Conservation (phyloP, 1,140 invertebrate species). For the Radopholus similis region DNA sequence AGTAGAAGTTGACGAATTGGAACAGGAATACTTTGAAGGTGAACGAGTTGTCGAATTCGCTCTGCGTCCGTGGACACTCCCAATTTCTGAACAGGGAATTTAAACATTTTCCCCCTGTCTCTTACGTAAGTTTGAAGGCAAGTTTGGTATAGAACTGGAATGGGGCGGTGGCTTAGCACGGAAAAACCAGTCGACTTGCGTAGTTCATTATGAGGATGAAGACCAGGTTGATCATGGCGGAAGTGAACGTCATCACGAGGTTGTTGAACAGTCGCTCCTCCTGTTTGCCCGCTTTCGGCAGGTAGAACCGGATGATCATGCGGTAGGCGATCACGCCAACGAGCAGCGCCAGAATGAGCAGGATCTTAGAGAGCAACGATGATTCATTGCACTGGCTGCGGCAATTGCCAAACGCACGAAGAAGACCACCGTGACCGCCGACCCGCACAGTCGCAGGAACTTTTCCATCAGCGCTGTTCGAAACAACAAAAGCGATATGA, state of each 20-base stretch:
- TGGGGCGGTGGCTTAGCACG: no score
- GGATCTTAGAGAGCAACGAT: slow-evolving; percentile 39
- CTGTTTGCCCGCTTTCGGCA: neutral
- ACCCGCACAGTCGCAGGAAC: slow-evolving; percentile 34
- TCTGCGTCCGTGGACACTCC: slow-evolving; percentile 86
- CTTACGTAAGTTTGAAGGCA: slow-evolving; percentile 82
- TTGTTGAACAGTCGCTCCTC: slow-evolving; percentile 32
- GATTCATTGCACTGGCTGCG: slow-evolving; percentile 1
- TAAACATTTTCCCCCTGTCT: no score
- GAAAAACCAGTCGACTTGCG: slow-evolving; percentile 35
- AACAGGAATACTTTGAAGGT: slow-evolving; percentile 94
- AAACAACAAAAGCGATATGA: no score
- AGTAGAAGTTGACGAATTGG: slow-evolving; percentile 97
- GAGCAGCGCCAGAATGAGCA: slow-evolving; percentile 48
- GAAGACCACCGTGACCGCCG: slow-evolving; percentile 52
- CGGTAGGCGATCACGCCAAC: slow-evolving; percentile 54
- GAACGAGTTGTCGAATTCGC: slow-evolving; percentile 87
- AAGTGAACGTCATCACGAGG: slow-evolving; percentile 47
- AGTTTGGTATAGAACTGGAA: slow-evolving; percentile 75
- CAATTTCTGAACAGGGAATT: slow-evolving; percentile 91
- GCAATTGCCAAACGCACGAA: slow-evolving; percentile 40
- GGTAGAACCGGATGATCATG: neutral
- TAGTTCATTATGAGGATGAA: slow-evolving; percentile 56
- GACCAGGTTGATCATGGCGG: slow-evolving; percentile 49
- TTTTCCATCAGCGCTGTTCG: slow-evolving; percentile 31